Base-by-base conservation (phyloP, 1,140 invertebrate species). In the Babylonia areolata region DNA sequence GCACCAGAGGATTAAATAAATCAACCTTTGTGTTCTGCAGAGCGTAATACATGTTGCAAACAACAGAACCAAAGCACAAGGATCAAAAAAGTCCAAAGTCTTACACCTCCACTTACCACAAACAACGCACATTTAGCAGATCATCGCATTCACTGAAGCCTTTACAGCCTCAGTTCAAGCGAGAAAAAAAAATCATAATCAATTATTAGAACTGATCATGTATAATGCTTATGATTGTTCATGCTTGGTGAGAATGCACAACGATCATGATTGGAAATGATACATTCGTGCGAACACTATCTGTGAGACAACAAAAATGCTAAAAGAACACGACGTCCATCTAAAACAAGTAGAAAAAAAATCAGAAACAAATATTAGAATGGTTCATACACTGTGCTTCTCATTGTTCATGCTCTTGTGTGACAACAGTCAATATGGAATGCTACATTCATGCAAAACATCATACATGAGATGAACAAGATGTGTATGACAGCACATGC, bases 121-220 rank as follows among this genome's bases (percentile, higher is more conserved):
- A 2, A 80, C 15, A 9, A 80, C 54, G 78, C 78, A 80, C 31
- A 80, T 80, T 80, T n/a, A n/a, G n/a, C n/a, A 80, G 75, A 77
- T 40, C 37, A 37, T 77, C 35, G 35, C 17, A 31, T 31, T 54
- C 15, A 80, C 46, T 54, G n/a, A 80, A 31, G 78, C 15, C n/a
- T 51, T 54, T 31, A 3, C 28, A 54, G 54, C 78, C 46, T 51
- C 78, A 79, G 40, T 54, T 31, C 46, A 80, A 80, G 15, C 28
- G n/a, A 39, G 73, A 23, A 33, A 75, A 37, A 35, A 35, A 75
- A 75, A 75, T 35, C 0, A 75, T 11, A 75, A 75, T 1, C 33
- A 75, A 75, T 1, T 15, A 75, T 39, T 64, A 64, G 58, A 64
- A 64, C 12, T 64, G 58, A 23, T 64, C 58, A 23, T 5, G 23